Evolutionary conservation across 2,888 invertebrate species (phyloP), one percentile per base, ranked within the genome.

Genomic region (Labia minor): DNA sequence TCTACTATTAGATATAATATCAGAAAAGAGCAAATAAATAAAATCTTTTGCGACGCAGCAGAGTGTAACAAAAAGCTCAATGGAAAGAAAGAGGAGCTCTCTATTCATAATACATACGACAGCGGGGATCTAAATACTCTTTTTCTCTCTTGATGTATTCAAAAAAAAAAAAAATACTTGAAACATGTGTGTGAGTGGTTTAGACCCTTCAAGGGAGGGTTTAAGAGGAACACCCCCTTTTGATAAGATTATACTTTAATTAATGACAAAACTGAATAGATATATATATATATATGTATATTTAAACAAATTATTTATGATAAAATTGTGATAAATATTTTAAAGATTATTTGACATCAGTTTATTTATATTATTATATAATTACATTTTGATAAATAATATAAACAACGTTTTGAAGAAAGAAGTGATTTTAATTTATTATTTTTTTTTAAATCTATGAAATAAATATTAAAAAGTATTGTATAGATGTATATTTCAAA

Each of bases 1-100:
- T 49, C 49, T 26, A 49, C 49, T 49, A 49, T 49, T 49, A 8
- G 49, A 49, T 49, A 49, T 49, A 10, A 49, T 49, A 49, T 49
- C 49, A 49, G 49, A 49, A 49, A 49, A 49, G 49, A 49, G 49
- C 49, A 49, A 49, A 49, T 49, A 49, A 49, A 49, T 49, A 49
- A 49, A 49, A 4, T 49, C 49, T 49, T 49, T 49, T 49, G 49
- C 49, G 3, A 16, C 49, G n/a, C 49, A 49, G n/a, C 14, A 11
- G 49, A 16, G 49, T 49, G 49, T 49, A 16, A 49, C 49, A 49
- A 49, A 49, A 14, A 16, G n/a, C 49, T 49, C 49, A 49, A 49
- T 49, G n/a, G 49, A 16, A 49, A 49, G 49, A 49, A 49, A 49
- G 49, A 16, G 49, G 49, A 49, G 49, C 49, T 49, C 49, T 49